Base-by-base conservation (phyloP, 1,140 invertebrate species). In the Drosophila cardini region DNA sequence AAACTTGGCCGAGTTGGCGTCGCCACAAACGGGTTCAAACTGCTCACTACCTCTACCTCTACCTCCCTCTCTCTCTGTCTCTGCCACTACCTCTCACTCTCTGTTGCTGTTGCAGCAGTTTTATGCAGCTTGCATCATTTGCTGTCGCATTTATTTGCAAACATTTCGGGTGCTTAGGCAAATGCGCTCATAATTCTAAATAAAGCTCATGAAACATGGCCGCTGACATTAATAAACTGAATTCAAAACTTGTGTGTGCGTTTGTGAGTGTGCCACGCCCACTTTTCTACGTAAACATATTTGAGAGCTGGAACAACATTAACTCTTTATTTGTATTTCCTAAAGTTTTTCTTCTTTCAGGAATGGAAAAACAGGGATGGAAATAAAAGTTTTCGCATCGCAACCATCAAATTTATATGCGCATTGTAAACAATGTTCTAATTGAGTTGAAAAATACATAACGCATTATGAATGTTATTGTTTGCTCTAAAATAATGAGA, bases 371-470 rank as follows among this genome's bases (percentile, higher is more conserved):
- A 21, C 21, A 36, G 36, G 36, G n/a, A 13, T 40, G 38, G 11
- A n/a, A 13, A 4, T 26, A 62, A 78, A 78, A 78, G 38, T 67
- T 76, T 52, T 46, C 60, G 45, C 71, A 83, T 78, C 60, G 76
- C 32, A 40, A n/a, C 43, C 80, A 83, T 84, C 70, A 87, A 86
- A 82, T 78, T 87, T 87, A 78, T 68, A 87, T 86, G 72, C 84
- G 56, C 84, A 89, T 72, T 89, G 83, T 87, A 87, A 87, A 87
- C 84, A 73, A 84, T 84, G 78, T 89, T 89, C 84, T 87, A 87
- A 87, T 87, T 87, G 84, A 87, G 84, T 87, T 87, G 84, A 89
- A 87, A 87, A 87, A 87, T 87, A 89, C 84, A 89, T 87, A 89
- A 76, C 82, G 84, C 76, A 82, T 78, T 68, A 76, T 76, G 50